A percentile compares a stretch with the other conserved stretches of the same genome.
These are phyloP conservation scores for Psittacus erithacus DNA, from an alignment of 2,113 vertebrate genomes.

Conservation along the genomic window DNA sequence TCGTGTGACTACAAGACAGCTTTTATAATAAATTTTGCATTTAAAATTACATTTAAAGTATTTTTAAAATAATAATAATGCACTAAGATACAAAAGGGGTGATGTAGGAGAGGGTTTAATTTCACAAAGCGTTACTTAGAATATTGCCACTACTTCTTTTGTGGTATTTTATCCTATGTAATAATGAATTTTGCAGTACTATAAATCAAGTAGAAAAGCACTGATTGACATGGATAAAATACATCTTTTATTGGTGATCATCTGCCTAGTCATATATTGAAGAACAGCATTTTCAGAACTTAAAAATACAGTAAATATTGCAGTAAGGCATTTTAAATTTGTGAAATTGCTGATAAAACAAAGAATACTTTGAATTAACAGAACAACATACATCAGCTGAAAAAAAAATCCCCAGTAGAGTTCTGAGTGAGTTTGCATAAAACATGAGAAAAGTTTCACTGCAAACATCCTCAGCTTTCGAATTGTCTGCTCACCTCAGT, in stretches of 20 bases:
- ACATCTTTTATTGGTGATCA: neutral
- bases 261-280: neutral
- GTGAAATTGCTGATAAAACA: neutral
- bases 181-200: neutral
- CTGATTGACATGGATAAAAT: neutral
- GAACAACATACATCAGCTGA: neutral
- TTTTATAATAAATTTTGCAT: neutral
- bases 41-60: neutral
- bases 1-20: neutral
- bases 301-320: neutral
- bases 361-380: neutral
- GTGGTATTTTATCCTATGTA: neutral
- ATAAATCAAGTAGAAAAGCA: neutral
- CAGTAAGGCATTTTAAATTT: neutral
- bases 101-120: neutral
- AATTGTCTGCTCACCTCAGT: neutral
- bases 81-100: neutral
- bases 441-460: neutral
- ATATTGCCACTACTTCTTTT: neutral
- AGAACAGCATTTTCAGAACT: neutral
- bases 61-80: neutral
- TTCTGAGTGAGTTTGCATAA: neutral
- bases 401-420: neutral
- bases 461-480: neutral
- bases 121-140: neutral